These are phyloP conservation scores for Brassicogethes aeneus DNA, from an alignment of 2,888 invertebrate species.

Conservation along the genomic window DNA sequence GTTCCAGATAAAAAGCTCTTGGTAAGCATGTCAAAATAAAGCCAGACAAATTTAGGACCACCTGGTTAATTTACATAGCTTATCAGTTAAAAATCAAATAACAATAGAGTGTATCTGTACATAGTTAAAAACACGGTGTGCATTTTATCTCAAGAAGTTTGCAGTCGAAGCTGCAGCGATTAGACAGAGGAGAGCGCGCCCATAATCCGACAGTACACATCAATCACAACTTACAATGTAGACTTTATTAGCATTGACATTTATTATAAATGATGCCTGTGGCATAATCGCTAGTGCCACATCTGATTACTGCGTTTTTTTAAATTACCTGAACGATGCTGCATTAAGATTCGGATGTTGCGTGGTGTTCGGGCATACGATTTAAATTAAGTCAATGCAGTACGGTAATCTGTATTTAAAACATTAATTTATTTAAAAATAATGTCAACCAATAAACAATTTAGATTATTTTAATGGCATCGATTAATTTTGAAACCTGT, in stretches of 20 bases:
- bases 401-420: background rate
- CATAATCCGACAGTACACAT: constrained; percentile 26
- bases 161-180: background rate
- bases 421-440: constrained; percentile 1
- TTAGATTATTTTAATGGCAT: background rate
- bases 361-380: background rate
- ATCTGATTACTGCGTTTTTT: constrained; percentile 20
- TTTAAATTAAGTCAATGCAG: background rate
- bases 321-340: constrained; percentile 20
- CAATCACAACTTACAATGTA: constrained; percentile 34
- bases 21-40: too few species aligned
- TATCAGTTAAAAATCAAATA: background rate
- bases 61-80: background rate
- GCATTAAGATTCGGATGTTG: constrained; percentile 17
- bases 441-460: background rate
- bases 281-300: constrained; percentile 19
- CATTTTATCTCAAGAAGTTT: background rate
- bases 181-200: constrained; percentile 6
- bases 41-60: background rate
- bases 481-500: background rate
- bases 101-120: constrained; percentile 5
- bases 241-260: constrained; percentile 36
- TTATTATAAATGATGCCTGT: constrained; percentile 34
- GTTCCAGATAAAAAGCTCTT: too few species aligned
- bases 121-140: constrained; percentile 8